Base-by-base conservation (phyloP, 2,113 vertebrate species). In the Triplophysa siluroides region DNA sequence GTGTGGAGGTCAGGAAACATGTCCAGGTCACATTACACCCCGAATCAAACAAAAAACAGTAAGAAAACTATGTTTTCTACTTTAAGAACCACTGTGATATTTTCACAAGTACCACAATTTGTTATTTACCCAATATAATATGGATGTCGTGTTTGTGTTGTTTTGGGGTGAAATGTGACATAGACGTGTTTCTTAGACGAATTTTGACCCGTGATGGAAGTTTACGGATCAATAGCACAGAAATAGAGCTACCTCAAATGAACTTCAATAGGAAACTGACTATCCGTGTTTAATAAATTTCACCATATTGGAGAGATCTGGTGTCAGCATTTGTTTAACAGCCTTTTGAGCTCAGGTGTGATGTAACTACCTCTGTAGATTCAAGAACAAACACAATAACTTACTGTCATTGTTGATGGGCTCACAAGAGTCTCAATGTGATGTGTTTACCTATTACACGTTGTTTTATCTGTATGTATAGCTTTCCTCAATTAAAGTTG, bases 191-290 rank as follows among this genome's bases (percentile, higher is more conserved):
- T 18, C 33, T 13, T 14, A 13, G 71, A 74, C 54, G 4, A 21
- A n/a, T 43, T 74, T 58, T 58, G 54, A 19, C n/a, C 54, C 19
- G 16, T 21, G 54, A 8, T 58, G 1, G 54, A 58, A n/a, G 54
- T 21, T 73, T 41, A 73, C 21, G 33, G n/a, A 60, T 73, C 54
- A 23, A 43, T 24, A 61, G 54, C 71, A 74, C 71, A 74, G 38
- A 74, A 52, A 33, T 24, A 38, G 24, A 73, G 24, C 65, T 76
- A 81, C 73, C 73, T 69, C 73, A 77, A 64, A 62, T 13, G 24
- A 50, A 43, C 54, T 73, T 21, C 33, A 52, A 24, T 9, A 58
- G n/a, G n/a, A 58, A n/a, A 58, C 54, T 54, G 50, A 19, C 50
- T 54, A 6, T 54, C 8, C 7, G 52, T 19, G 14, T 33, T 33